Evolutionary conservation across 2,888 invertebrate species (phyloP).

Genomic region (Minunthozetes semirufus): DNA sequence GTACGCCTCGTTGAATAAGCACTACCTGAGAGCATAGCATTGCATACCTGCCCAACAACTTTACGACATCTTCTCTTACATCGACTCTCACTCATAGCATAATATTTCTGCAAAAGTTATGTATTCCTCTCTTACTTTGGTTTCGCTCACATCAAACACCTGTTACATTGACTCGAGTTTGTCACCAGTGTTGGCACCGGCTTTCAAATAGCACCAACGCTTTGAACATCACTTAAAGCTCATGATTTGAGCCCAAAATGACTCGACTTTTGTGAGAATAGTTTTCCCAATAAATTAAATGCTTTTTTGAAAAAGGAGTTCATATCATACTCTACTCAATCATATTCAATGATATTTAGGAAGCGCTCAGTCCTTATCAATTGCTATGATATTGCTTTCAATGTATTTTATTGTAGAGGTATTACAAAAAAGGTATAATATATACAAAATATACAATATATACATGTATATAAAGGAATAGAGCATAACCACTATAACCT

Average conservation of each 20-base stretch:
- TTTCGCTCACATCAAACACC: background rate
- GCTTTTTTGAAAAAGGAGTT: background rate
- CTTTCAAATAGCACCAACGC: background rate
- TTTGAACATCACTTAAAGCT: too few relatives aligned
- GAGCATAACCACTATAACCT: too few relatives aligned
- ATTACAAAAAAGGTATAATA: background rate
- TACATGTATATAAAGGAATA: background rate
- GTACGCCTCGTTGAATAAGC: constrained; percentile 24
- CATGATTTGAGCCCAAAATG: background rate
- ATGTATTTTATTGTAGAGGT: background rate
- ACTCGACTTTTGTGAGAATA: background rate
- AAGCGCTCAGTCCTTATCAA: constrained; percentile 3
- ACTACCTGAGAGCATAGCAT: background rate
- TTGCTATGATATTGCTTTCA: background rate
- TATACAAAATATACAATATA: too few relatives aligned
- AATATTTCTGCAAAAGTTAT: too few relatives aligned
- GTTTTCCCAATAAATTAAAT: background rate
- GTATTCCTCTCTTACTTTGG: background rate
- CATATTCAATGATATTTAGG: background rate
- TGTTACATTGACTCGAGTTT: background rate
- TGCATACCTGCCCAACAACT: constrained; percentile 7
- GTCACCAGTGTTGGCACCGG: background rate
- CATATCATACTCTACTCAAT: too few relatives aligned
- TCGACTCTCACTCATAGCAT: background rate
- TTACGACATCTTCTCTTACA: background rate